Evolutionary conservation across 1,140 invertebrate genomes (phyloP).

Genomic region (Pomacea maculata): DNA sequence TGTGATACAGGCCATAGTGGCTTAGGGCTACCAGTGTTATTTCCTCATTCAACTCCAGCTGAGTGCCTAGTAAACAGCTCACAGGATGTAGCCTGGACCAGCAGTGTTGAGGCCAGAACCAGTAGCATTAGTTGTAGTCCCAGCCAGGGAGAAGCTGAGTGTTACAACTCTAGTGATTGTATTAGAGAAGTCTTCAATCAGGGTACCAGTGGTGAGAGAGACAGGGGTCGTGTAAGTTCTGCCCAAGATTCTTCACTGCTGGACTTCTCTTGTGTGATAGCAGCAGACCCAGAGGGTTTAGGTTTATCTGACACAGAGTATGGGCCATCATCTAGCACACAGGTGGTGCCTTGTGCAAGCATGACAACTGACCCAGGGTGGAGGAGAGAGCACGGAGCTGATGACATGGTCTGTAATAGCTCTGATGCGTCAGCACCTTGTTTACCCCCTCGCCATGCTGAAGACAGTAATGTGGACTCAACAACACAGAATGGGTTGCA

Average conservation of each 20-base stretch:
- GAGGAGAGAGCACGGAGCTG: neutral
- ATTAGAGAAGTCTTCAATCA: too few species aligned
- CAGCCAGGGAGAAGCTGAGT: slow-evolving; percentile 9
- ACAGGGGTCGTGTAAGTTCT: slow-evolving; percentile 13
- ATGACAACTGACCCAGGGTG: too few species aligned
- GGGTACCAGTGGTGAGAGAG: neutral
- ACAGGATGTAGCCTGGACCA: slow-evolving; percentile 3
- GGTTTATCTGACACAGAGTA: slow-evolving; percentile 14
- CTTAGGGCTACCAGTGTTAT: neutral
- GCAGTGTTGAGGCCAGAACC: neutral
- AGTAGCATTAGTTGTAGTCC: slow-evolving; percentile 2
- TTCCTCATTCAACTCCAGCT: slow-evolving; percentile 4
- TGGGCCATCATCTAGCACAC: slow-evolving; percentile 20
- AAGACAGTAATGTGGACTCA: slow-evolving; percentile 18
- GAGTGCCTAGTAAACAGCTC: slow-evolving; percentile 23
- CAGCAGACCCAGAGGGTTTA: neutral
- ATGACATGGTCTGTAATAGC: slow-evolving; percentile 22
- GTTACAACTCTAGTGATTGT: neutral
- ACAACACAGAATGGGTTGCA: slow-evolving; percentile 12
- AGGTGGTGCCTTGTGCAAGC: neutral
- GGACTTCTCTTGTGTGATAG: neutral
- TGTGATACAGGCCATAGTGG: neutral
- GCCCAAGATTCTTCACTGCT: slow-evolving; percentile 7
- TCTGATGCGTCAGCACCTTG: slow-evolving; percentile 9
- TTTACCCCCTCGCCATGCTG: neutral